Evolutionary conservation across 2,797 vertebrate species (phyloP).

Genomic region (Labeo calbasu): DNA sequence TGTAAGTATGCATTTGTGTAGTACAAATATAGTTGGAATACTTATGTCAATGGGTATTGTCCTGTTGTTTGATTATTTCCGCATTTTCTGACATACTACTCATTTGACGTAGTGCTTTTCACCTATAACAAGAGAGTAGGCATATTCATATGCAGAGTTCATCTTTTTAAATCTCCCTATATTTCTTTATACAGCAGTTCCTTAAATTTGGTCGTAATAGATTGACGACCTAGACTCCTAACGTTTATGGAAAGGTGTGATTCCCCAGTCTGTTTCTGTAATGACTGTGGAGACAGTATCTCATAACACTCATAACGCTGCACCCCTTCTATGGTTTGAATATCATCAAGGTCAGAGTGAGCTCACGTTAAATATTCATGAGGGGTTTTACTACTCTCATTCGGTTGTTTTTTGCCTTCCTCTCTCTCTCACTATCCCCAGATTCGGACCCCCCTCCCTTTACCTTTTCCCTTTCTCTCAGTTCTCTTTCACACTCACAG

Average conservation of each 20-base stretch:
- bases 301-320: slow-evolving; percentile 41
- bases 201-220: slow-evolving; percentile 1
- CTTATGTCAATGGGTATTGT: background rate
- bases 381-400: slow-evolving; percentile 47
- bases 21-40: background rate
- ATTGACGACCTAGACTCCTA: background rate
- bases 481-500: slow-evolving; percentile 58
- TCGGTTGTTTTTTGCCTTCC: slow-evolving; percentile 10
- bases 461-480: background rate
- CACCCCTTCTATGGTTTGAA: slow-evolving; percentile 45
- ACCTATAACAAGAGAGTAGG: background rate
- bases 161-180: background rate
- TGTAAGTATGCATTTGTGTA: background rate
- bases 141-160: background rate
- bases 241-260: slow-evolving; percentile 39
- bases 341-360: slow-evolving; percentile 67
- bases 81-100: background rate
- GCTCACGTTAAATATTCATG: slow-evolving; percentile 61
- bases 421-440: slow-evolving; percentile 14
- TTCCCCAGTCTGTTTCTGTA: slow-evolving; percentile 53
- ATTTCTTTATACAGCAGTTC: background rate
- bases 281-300: slow-evolving; percentile 57
- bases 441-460: slow-evolving; percentile 46
- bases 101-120: background rate
- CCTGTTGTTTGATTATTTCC: background rate